Conservation (phyloP, 1,140 invertebrate genomes). For the Leptinotarsa undecemlineata region DNA sequence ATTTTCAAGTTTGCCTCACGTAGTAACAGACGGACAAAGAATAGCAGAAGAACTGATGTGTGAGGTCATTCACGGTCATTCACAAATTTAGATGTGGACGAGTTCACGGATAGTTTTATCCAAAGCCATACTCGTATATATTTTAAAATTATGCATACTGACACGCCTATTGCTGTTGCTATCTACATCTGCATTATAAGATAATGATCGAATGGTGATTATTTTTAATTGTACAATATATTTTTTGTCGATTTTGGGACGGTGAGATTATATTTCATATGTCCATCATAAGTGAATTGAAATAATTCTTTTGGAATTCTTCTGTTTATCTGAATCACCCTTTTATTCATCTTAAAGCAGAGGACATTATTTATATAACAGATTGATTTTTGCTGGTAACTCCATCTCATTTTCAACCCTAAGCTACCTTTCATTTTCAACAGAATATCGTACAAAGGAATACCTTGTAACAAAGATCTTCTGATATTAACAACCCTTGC, state of each 20-base stretch:
- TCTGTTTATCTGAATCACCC: no score
- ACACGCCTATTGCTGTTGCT: not conserved
- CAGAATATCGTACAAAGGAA: no score
- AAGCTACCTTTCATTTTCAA: no score
- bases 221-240: not conserved
- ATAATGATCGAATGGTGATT: constrained; percentile 3
- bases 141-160: constrained; percentile 4
- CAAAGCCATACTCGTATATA: not conserved
- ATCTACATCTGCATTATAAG: constrained; percentile 1
- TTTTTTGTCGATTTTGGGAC: not conserved
- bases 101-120: not conserved
- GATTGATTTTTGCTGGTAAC: no score
- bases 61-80: constrained; percentile 1
- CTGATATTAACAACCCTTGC: no score
- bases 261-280: not conserved
- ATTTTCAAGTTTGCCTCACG: not conserved
- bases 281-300: no score
- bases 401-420: no score
- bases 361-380: no score
- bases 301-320: no score
- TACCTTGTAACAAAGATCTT: no score
- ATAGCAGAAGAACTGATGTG: not conserved
- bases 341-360: no score
- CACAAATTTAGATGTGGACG: not conserved
- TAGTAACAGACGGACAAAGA: not conserved